Evolutionary conservation across 30 jellyfish, hydroid and myxozoan genomes (phyloP), one percentile per base, ranked within the genome.

Genomic region (Aurelia sp.): DNA sequence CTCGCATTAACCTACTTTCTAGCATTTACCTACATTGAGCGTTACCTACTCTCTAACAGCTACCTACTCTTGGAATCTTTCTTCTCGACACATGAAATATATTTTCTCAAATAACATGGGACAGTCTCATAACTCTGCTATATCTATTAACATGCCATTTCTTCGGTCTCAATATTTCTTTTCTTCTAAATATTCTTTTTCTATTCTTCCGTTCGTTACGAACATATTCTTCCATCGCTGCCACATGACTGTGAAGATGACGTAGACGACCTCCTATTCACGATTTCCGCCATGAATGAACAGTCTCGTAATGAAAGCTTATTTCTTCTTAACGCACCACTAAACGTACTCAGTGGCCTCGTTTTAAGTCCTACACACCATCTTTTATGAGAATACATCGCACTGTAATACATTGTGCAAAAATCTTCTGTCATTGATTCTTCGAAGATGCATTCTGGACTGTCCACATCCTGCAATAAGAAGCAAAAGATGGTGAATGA

Each of bases 341-440:
- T 72, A 62, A 84, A 86, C 7, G 89, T 83, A 51, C 97, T 67
- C 57, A 73, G 92, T 48, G 89, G 94, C 80, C 94, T 88, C 81
- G 91, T 88, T 74, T 90, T 97, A 18, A 94, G 91, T 44, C 98
- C 98, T 10, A 94, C 92, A 73, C 96, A 88, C 98, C 98, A 94
- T 47, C 97, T 76, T 71, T 89, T 88, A 61, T 70, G 97, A 4
- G 91, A 82, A 69, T 94, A 94, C 98, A 94, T 94, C 17, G 98
- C 97, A 66, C 97, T 89, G 91, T 94, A 94, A 69, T 94, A 94
- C 73, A 94, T 90, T 8, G 88, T 94, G 72, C 91, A 89, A 76
- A 94, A 94, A 82, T 94, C 96, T 61, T 94, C 97, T 21, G 98
- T 88, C 86, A 94, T 62, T 13, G 98, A 74, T 73, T 94, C 98